Evolutionary conservation across 35 echinoderm and acorn worm genomes (phyloP), one percentile per base, ranked within the genome.

Genomic region (Holothuria glaberrima): DNA sequence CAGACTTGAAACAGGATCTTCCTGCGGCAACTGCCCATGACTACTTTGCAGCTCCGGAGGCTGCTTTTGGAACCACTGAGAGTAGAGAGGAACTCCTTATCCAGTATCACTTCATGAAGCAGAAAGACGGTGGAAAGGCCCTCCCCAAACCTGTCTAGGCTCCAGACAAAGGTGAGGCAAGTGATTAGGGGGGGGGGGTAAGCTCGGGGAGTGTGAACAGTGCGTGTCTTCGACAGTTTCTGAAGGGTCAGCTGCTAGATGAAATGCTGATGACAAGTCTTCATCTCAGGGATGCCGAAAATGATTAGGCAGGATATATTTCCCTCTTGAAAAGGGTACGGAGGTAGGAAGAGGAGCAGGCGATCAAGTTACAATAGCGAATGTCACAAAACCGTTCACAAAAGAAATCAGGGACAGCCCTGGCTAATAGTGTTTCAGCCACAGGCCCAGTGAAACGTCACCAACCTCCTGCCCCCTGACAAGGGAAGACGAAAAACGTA

Each of bases 21-120:
- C 88, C 82, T 17, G 0, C 52, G 27, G 93, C 29, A n/a, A n/a
- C n/a, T n/a, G n/a, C n/a, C n/a, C n/a, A n/a, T n/a, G n/a, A n/a
- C n/a, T n/a, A n/a, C n/a, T n/a, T n/a, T n/a, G n/a, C n/a, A n/a
- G n/a, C n/a, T n/a, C n/a, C n/a, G n/a, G n/a, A n/a, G n/a, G n/a
- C n/a, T 14, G 89, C 93, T 4, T 94, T 86, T 88, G 93, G 93
- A 28, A 88, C 58, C 61, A 91, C 89, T 10, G 82, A 94, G 44
- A 91, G 63, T n/a, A 57, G 45, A 12, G 86, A 94, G 22, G 93
- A 94, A 32, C 58, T 95, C 9, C 33, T 69, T 13, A 19, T 91
- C 17, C 16, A 91, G 41, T 89, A 88, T 17, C 65, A 91, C n/a
- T n/a, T 46, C 9, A 36, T 92, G 58, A 48, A 72, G 28, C 88